Percentiles rank a stretch among this genome's conserved stretches.
phyloP scores from a whole-genome alignment of 2,888 invertebrate species.

The Mactromeris polynyma region DNA sequence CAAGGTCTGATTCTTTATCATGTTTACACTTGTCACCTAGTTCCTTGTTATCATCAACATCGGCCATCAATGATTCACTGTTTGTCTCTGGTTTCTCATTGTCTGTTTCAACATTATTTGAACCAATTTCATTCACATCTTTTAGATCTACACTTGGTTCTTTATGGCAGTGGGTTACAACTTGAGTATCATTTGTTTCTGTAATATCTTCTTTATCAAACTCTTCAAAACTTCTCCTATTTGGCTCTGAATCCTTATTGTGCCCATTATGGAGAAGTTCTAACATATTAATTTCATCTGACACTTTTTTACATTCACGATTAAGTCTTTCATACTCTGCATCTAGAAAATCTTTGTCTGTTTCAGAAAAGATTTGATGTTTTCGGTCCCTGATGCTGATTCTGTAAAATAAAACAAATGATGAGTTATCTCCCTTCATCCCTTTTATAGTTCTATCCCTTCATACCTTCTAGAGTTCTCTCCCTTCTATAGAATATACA shows the following conservation, averaged over 20 bases:
- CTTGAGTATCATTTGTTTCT: neutral
- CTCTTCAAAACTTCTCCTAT: neutral
- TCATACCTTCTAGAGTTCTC: too few species aligned
- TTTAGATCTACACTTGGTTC: neutral
- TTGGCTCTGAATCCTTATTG: neutral
- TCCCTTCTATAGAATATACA: too few species aligned
- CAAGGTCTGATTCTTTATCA: neutral
- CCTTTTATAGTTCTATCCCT: too few species aligned
- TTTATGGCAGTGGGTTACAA: neutral
- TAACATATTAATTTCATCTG: conserved; percentile 68
- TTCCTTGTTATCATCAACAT: neutral
- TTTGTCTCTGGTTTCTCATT: neutral
- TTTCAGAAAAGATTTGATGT: conserved; percentile 64
- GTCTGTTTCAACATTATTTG: neutral
- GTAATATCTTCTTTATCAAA: neutral
- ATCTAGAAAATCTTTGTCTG: conserved; percentile 72
- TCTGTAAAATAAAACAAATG: conserved; percentile 65
- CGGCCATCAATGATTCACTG: neutral
- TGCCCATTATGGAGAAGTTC: conserved; percentile 39
- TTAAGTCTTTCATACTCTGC: conserved; percentile 77
- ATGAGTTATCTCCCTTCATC: too few species aligned
- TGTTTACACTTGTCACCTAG: neutral
- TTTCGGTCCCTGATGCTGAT: conserved; percentile 78
- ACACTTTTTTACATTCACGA: conserved; percentile 69
- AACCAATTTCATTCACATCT: neutral